Evolutionary conservation across 2,888 invertebrate genomes (phyloP), one percentile per base, ranked within the genome.

Genomic region (Caenorhabditis virilis): DNA sequence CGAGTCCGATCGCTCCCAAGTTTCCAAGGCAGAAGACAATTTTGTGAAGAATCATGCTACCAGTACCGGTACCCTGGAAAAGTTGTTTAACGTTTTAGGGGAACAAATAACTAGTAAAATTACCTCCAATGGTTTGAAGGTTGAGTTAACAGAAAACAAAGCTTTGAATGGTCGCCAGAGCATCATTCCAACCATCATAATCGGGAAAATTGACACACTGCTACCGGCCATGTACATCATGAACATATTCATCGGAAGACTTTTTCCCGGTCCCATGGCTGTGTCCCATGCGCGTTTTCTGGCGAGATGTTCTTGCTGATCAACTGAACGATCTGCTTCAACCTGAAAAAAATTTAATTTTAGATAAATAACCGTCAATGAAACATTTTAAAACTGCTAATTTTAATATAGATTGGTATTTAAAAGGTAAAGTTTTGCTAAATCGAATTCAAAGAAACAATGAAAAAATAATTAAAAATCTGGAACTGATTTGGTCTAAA

Each of bases 121-220:
- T 43, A 69, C 69, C 52, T 71, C 58, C 6, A 71, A 59, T 11
- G 72, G 72, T n/a, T 79, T 77, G 69, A 83, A 87, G 83, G 87
- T 73, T 85, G 85, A 74, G 86, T 87, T 75, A 64, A 93, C 91
- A 0, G 92, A 88, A 84, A 97, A 92, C 56, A 98, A 87, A 2
- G 97, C 95, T 86, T 97, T 95, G 25, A 97, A 89, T 2, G 97
- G 97, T 65, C 95, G 88, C 80, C 97, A 91, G 78, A 97, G 90
- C 86, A 98, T 88, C 98, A 99, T 98, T 41, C 95, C 95, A 9
- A 99, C 95, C 98, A 99, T 99, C 98, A 99, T 98, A 46, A 99
- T 98, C 0, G 98, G 98, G 82, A 99, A 97, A 79, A 99, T 97
- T 0, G 95, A 97, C 80, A 98, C 72, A 46, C 68, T 61, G 20